phyloP scores from a whole-genome alignment of 1,140 invertebrate genomes.

The Drosophila persimilis region DNA sequence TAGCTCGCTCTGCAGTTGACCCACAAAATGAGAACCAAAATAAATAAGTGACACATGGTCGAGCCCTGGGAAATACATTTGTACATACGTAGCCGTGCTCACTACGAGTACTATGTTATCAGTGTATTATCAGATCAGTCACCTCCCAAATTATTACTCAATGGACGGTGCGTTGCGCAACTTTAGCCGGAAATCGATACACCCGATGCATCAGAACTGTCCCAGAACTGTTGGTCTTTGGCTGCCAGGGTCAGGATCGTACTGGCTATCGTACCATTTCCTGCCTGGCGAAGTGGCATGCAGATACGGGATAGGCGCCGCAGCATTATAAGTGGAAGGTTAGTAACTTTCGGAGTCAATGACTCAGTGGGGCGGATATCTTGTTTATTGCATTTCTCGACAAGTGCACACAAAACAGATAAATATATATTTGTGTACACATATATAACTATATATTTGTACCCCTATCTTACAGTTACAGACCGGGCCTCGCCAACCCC shows the following conservation, averaged over 20 bases:
- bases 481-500: background rate
- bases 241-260: slow-evolving; percentile 21
- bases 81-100: too few relatives aligned
- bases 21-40: slow-evolving; percentile 35
- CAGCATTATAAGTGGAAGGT: slow-evolving; percentile 46
- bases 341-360: slow-evolving; percentile 67
- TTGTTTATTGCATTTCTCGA: slow-evolving; percentile 49
- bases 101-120: background rate
- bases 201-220: background rate
- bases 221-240: background rate
- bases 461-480: too few relatives aligned
- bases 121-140: slow-evolving; percentile 23
- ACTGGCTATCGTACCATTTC: slow-evolving; percentile 12
- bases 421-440: slow-evolving; percentile 18
- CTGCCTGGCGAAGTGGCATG: slow-evolving; percentile 4
- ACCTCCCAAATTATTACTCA: slow-evolving; percentile 3
- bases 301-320: slow-evolving; percentile 13
- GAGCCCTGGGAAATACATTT: too few relatives aligned
- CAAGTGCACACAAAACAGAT: slow-evolving; percentile 29
- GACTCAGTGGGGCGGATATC: slow-evolving; percentile 60
- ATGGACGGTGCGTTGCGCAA: slow-evolving; percentile 16
- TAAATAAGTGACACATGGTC: slow-evolving; percentile 22
- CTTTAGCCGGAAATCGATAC: background rate
- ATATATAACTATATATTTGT: slow-evolving; percentile 30
- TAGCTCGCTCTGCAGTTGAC: slow-evolving; percentile 21